Evolutionary conservation across 2,113 vertebrate genomes (phyloP), one percentile per base, ranked within the genome.

Genomic region (Polyodon spathula): DNA sequence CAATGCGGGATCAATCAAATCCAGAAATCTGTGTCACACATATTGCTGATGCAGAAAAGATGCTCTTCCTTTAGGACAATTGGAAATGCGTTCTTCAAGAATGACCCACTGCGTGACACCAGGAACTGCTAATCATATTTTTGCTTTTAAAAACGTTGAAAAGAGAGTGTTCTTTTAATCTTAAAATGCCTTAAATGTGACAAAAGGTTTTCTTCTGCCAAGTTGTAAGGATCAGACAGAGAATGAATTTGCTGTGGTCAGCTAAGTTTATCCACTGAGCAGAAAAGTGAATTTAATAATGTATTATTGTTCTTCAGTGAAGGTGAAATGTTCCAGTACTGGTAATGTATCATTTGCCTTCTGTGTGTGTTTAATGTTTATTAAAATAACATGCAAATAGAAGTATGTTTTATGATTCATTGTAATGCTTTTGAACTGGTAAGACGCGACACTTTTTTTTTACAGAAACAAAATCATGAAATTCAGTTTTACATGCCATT

Each of bases 211-310:
- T 98, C 93, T 92, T 90, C 92, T 95, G 95, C 94, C 95, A 97
- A 97, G 91, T 94, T 91, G 90, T 92, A 88, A 93, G 90, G 88
- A 90, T 90, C 89, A 89, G 92, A 93, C 93, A 91, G 92, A 90
- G 88, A 95, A 91, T 93, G 95, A 96, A 97, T 95, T 93, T 97
- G 95, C 94, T 97, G 93, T 96, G 95, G 95, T 97, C 95, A 98
- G 95, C 95, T 97, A 94, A 94, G 93, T 95, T 93, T 95, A 95
- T 94, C 95, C 94, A 89, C 90, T 93, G 89, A 93, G 91, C 88
- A 89, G 92, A 91, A 94, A 95, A 93, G 95, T 93, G 96, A 95
- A 97, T 98, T 97, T 98, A 97, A 98, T 98, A 97, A 98, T 98
- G 94, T 91, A 97, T 97, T 96, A 97, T 97, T 95, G 92, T 95